Conservation (phyloP, 2,797 vertebrate genomes). For the Cirrhinus mrigala region DNA sequence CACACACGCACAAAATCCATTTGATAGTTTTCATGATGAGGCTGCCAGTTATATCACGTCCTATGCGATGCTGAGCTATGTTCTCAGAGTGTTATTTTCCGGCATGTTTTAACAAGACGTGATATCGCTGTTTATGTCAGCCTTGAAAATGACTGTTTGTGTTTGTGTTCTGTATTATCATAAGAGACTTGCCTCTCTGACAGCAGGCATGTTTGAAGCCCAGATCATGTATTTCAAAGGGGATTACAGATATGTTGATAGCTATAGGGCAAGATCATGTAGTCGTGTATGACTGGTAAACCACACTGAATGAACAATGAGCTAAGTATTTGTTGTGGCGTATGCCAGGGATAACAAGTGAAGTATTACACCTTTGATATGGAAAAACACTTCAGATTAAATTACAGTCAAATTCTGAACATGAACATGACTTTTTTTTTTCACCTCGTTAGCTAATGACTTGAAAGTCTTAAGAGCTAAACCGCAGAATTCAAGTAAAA, state of each 20-base stretch:
- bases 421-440: slow-evolving; percentile 10
- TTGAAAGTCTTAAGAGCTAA: slow-evolving; percentile 18
- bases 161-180: slow-evolving; percentile 46
- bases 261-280: slow-evolving; percentile 45
- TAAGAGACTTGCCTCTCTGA: slow-evolving; percentile 53
- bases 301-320: slow-evolving; percentile 54
- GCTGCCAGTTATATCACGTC: slow-evolving; percentile 23
- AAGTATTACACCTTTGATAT: slow-evolving; percentile 41
- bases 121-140: slow-evolving; percentile 66
- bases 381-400: slow-evolving; percentile 7
- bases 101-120: slow-evolving; percentile 57
- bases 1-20: not conserved
- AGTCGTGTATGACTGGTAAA: slow-evolving; percentile 45
- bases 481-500: slow-evolving; percentile 21
- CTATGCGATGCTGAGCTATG: not conserved
- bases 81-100: slow-evolving; percentile 26
- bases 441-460: not conserved
- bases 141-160: slow-evolving; percentile 59
- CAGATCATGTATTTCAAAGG: slow-evolving; percentile 53
- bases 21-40: not conserved
- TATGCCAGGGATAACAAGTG: slow-evolving; percentile 44
- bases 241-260: slow-evolving; percentile 52
- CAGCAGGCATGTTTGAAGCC: slow-evolving; percentile 38
- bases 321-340: slow-evolving; percentile 47
- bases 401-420: slow-evolving; percentile 40